Conservation (phyloP, 1,140 invertebrate genomes). For the Ephestia elutella region DNA sequence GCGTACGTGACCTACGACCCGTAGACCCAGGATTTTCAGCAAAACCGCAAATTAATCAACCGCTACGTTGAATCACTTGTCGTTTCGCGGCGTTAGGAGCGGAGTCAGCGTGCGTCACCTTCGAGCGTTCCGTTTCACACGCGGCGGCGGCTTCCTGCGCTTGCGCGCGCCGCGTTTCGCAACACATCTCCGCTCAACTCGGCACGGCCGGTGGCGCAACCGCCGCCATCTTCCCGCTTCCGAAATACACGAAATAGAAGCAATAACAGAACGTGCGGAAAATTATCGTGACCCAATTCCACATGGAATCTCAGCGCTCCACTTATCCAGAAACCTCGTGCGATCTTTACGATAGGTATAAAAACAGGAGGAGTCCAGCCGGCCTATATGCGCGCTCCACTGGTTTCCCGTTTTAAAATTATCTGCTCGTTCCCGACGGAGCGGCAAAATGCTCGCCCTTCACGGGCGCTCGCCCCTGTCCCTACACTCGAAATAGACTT, state of each 20-base stretch:
- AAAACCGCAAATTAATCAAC: slow-evolving; percentile 25
- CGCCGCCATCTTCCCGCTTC: slow-evolving; percentile 46
- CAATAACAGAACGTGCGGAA: slow-evolving; percentile 24
- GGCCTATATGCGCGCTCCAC: slow-evolving; percentile 59
- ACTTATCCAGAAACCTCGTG: slow-evolving; percentile 57
- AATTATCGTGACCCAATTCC: slow-evolving; percentile 49
- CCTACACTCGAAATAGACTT: slow-evolving; percentile 45
- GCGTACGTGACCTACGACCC: slow-evolving; percentile 52
- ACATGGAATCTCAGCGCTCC: slow-evolving; percentile 41
- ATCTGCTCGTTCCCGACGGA: slow-evolving; percentile 52
- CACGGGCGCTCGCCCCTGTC: slow-evolving; percentile 47
- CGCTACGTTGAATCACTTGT: slow-evolving; percentile 32
- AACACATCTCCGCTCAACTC: slow-evolving; percentile 21
- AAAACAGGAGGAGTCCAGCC: slow-evolving; percentile 48
- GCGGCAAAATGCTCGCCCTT: slow-evolving; percentile 57
- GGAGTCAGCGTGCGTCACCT: slow-evolving; percentile 39
- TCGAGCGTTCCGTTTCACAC: slow-evolving; percentile 36
- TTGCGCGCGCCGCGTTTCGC: slow-evolving; percentile 37
- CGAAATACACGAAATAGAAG: slow-evolving; percentile 36
- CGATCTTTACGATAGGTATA: slow-evolving; percentile 50
- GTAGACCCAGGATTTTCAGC: slow-evolving; percentile 14
- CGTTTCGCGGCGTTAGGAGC: slow-evolving; percentile 11
- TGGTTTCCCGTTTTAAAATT: slow-evolving; percentile 67
- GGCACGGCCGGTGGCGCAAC: slow-evolving; percentile 28
- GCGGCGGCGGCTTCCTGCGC: slow-evolving; percentile 38